Evolutionary conservation across 2,797 vertebrate species (phyloP).

Genomic region (Eulemur rubriventer): DNA sequence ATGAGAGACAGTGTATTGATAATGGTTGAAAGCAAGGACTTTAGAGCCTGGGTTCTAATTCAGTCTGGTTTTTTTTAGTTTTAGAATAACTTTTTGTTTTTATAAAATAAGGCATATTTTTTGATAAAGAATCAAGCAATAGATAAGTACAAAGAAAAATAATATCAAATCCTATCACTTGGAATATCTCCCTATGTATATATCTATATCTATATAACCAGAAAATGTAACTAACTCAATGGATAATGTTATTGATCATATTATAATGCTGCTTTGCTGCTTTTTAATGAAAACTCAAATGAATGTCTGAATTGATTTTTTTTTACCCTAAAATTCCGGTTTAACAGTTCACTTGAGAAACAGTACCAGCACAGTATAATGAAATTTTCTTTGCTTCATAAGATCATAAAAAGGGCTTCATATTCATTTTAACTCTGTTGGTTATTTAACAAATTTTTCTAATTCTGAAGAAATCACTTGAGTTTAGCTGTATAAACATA

Average conservation of each 20-base stretch:
- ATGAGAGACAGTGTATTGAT: neutral
- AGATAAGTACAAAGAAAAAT: neutral
- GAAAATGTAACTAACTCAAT: neutral
- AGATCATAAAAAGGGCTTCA: neutral
- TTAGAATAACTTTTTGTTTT: neutral
- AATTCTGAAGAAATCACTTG: neutral
- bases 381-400: constrained; percentile 2
- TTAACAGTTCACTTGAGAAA: constrained; percentile 26
- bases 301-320: neutral
- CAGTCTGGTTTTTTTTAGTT: neutral
- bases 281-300: constrained; percentile 35
- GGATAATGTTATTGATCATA: neutral
- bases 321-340: neutral
- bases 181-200: neutral
- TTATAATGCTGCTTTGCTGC: neutral
- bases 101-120: neutral
- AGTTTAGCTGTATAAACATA: neutral
- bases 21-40: neutral
- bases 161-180: neutral
- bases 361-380: neutral
- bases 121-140: neutral
- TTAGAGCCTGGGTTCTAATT: neutral
- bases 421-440: neutral
- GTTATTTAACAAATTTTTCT: neutral
- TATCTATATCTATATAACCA: neutral